Percentiles rank a stretch among this genome's conserved stretches.
These are phyloP conservation scores for Cryptophagus acutangulus DNA, from an alignment of 2,888 invertebrate species.

Conservation along the genomic window DNA sequence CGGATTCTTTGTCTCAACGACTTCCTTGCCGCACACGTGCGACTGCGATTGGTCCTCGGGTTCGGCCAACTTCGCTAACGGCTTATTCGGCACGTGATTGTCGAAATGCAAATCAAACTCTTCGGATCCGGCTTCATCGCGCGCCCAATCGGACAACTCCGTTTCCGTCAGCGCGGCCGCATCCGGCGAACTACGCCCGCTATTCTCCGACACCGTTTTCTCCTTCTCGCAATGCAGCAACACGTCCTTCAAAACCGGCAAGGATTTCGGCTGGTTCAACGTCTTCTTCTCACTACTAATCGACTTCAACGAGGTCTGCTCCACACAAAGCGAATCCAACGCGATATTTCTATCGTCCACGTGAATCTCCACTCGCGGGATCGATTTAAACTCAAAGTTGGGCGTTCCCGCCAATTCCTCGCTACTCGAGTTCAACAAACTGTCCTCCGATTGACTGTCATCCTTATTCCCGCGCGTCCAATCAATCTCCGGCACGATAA, in stretches of 20 bases:
- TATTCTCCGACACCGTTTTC: slow-evolving; percentile 29
- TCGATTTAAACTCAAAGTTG: slow-evolving; percentile 28
- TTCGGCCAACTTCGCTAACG: too few species aligned
- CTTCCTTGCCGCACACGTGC: slow-evolving; percentile 41
- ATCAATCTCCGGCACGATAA: slow-evolving; percentile 60
- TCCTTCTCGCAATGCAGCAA: slow-evolving; percentile 27
- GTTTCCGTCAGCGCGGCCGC: slow-evolving; percentile 77
- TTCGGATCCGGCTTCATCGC: slow-evolving; percentile 73
- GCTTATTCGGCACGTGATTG: too few species aligned
- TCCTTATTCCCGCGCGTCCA: slow-evolving; percentile 51
- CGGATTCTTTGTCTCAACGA: slow-evolving; percentile 23
- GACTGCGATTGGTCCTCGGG: slow-evolving; percentile 15
- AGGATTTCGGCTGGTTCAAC: slow-evolving; percentile 45
- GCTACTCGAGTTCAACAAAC: slow-evolving; percentile 47
- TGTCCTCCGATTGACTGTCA: slow-evolving; percentile 56
- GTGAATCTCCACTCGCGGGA: slow-evolving; percentile 33
- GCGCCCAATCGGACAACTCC: slow-evolving; percentile 85
- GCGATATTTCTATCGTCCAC: slow-evolving; percentile 44
- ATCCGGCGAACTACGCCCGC: slow-evolving; percentile 50
- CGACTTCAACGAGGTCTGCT: slow-evolving; percentile 35
- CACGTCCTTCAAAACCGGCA: slow-evolving; percentile 38
- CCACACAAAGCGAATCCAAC: slow-evolving; percentile 40
- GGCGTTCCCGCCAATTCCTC: slow-evolving; percentile 33
- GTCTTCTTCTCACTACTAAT: slow-evolving; percentile 44
- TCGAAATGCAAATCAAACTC: slow-evolving; percentile 60